phyloP scores from a whole-genome alignment of 2,888 invertebrate genomes.

The Aethes cnicana region DNA sequence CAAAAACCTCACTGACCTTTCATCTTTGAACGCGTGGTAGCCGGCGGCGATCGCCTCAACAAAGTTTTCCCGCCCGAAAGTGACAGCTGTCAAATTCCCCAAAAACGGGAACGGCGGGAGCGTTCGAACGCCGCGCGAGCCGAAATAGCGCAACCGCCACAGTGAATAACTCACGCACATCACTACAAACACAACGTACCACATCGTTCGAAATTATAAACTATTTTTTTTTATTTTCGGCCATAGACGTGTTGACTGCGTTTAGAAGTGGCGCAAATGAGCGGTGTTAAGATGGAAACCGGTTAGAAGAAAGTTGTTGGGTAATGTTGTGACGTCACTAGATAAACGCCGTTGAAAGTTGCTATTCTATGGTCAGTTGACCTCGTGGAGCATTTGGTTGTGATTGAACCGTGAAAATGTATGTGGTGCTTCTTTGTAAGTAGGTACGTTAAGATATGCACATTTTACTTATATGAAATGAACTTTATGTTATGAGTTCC shows the following conservation, averaged over 20 bases:
- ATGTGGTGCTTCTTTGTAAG: background rate
- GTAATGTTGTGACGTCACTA: slow-evolving; percentile 17
- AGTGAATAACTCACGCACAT: slow-evolving; percentile 51
- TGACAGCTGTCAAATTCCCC: slow-evolving; percentile 61
- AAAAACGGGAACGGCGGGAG: slow-evolving; percentile 55
- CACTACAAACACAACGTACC: slow-evolving; percentile 47
- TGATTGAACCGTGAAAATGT: background rate
- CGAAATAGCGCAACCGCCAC: slow-evolving; percentile 52
- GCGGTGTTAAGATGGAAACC: slow-evolving; percentile 32
- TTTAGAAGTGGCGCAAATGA: slow-evolving; percentile 35
- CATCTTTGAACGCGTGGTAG: slow-evolving; percentile 55
- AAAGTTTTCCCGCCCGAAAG: slow-evolving; percentile 57
- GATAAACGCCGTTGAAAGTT: background rate
- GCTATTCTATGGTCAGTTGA: background rate
- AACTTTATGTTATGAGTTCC: too few relatives aligned
- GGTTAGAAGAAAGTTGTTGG: slow-evolving; percentile 43
- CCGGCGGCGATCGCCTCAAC: slow-evolving; percentile 59
- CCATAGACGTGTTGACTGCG: slow-evolving; percentile 16
- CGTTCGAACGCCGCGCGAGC: slow-evolving; percentile 52
- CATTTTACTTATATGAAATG: too few relatives aligned
- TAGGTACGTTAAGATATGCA: too few relatives aligned
- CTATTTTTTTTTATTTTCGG: background rate
- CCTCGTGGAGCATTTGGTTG: background rate
- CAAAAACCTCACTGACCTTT: slow-evolving; percentile 56
- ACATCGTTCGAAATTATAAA: slow-evolving; percentile 33